Conservation (phyloP, 2,113 vertebrate genomes). For the Pelecanoides urinatrix region DNA sequence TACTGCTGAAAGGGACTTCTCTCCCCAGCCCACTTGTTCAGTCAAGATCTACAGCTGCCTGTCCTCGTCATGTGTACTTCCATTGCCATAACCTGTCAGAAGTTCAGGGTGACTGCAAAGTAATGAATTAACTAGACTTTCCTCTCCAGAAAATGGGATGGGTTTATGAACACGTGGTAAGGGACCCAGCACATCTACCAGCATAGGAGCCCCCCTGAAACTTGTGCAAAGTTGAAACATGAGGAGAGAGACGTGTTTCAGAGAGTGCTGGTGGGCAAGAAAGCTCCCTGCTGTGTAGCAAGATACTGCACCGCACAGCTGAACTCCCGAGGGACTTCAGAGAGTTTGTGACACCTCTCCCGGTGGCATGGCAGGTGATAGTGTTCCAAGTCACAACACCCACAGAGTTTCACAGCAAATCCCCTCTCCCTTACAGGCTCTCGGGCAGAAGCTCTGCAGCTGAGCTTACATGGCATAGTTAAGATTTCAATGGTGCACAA, state of each 20-base stretch:
- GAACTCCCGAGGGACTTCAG: neutral
- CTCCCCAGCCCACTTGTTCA: fast-evolving
- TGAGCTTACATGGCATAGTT: neutral
- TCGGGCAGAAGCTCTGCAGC: neutral
- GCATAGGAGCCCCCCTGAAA: neutral
- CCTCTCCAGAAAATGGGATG: neutral
- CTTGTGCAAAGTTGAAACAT: neutral
- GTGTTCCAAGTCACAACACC: neutral
- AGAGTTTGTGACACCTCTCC: neutral
- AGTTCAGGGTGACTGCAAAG: neutral
- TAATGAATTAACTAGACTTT: neutral
- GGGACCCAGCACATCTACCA: neutral
- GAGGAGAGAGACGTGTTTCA: neutral
- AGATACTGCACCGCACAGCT: neutral
- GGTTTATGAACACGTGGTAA: neutral
- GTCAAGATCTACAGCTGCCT: neutral
- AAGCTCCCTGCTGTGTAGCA: neutral
- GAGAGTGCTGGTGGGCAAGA: neutral
- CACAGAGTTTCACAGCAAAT: neutral
- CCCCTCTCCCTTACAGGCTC: neutral
- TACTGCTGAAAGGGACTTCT: neutral
- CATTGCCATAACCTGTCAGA: neutral
- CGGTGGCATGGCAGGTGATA: fast-evolving
- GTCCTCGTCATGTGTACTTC: fast-evolving
- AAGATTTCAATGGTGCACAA: neutral